A percentile compares a stretch with the other conserved stretches of the same genome.
Evolutionary conservation across 2,113 vertebrate species (phyloP).

Genomic region (Nerophis ophidion): DNA sequence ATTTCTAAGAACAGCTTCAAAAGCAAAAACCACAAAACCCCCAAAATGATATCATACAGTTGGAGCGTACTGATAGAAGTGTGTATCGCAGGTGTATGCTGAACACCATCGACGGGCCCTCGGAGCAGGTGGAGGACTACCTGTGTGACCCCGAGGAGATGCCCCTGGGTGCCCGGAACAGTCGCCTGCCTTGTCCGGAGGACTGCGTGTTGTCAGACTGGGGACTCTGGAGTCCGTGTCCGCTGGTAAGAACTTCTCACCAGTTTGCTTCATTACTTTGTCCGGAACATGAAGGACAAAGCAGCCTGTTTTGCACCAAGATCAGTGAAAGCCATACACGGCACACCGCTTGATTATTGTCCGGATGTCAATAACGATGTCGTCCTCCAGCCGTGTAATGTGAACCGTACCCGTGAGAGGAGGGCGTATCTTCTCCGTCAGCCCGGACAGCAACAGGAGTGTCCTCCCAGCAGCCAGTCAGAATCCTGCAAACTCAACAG

Average conservation of each 20-base stretch:
- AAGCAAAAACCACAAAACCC: no score
- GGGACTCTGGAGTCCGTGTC: slow-evolving; percentile 77
- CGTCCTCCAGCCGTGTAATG: slow-evolving; percentile 79
- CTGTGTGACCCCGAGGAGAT: slow-evolving; percentile 97
- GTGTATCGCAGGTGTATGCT: slow-evolving; percentile 84
- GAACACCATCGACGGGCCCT: slow-evolving; percentile 92
- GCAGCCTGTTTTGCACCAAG: no score
- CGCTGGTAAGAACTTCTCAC: slow-evolving; percentile 33
- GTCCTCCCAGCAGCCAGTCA: slow-evolving; percentile 73
- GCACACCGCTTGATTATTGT: no score
- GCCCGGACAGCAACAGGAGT: slow-evolving; percentile 77
- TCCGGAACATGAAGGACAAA: no score
- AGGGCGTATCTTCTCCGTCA: slow-evolving; percentile 76
- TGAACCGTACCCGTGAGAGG: slow-evolving; percentile 74
- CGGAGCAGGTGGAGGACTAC: slow-evolving; percentile 90
- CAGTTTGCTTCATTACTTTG: no score
- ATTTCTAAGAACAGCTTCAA: neutral
- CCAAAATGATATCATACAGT: no score
- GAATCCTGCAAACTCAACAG: slow-evolving; percentile 84
- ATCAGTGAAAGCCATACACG: no score
- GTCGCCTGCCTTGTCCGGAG: slow-evolving; percentile 86
- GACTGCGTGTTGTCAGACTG: slow-evolving; percentile 95
- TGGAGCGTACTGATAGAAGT: neutral
- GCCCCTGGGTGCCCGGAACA: slow-evolving; percentile 89
- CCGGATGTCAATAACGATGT: no score